phyloP scores from a whole-genome alignment of 2,113 vertebrate species.

The Opisthocomus hoazin region DNA sequence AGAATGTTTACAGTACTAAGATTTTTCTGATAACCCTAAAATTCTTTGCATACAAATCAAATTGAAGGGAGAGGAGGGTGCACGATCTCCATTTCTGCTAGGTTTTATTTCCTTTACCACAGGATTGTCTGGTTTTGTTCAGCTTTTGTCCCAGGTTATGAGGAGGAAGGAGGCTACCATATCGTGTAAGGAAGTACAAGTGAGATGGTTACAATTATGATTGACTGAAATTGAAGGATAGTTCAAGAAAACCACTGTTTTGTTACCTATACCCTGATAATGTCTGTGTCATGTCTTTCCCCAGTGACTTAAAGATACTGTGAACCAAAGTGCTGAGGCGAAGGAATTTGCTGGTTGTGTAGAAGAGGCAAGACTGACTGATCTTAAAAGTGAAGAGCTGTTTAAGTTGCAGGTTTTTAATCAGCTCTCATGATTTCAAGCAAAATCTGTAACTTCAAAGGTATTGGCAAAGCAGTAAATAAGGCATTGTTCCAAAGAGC shows the following conservation, averaged over 20 bases:
- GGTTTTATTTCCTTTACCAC: neutral
- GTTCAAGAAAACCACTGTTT: neutral
- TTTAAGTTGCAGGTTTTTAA: neutral
- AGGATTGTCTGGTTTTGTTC: neutral
- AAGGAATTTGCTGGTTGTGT: neutral
- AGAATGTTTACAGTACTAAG: neutral
- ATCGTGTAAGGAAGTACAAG: neutral
- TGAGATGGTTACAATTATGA: neutral
- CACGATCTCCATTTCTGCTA: neutral
- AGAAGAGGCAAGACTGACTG: neutral
- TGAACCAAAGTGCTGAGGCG: neutral
- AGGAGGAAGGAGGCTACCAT: neutral
- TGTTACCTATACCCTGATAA: neutral
- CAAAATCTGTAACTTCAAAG: neutral
- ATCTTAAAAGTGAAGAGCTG: neutral
- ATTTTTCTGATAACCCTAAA: neutral
- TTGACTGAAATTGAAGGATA: neutral
- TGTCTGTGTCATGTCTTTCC: neutral
- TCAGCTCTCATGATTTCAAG: neutral
- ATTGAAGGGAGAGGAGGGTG: neutral
- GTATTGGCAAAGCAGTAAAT: neutral
- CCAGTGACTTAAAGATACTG: neutral
- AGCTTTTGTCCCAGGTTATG: neutral
- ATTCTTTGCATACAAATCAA: neutral
- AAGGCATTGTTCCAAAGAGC: neutral